These are phyloP conservation scores for Andrena bicolor DNA, from an alignment of 2,888 invertebrate genomes.

Conservation along the genomic window DNA sequence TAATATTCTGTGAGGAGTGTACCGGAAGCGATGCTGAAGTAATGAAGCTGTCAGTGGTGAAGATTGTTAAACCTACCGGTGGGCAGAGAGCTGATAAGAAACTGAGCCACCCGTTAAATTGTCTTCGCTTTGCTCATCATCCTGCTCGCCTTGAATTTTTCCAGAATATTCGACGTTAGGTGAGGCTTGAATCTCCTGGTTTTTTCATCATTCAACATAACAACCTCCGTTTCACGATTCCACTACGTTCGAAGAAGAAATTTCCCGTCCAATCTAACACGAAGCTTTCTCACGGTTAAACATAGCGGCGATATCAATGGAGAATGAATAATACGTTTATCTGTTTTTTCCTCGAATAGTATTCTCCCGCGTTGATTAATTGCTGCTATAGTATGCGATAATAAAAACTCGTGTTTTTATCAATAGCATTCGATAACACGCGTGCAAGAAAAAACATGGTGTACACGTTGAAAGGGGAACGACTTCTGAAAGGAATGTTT, in stretches of 20 bases:
- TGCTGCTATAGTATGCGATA: slow-evolving; percentile 17
- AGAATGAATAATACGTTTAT: slow-evolving; percentile 28
- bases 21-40: slow-evolving; percentile 59
- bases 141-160: slow-evolving; percentile 40
- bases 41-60: slow-evolving; percentile 59
- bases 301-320: background rate
- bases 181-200: background rate
- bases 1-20: slow-evolving; percentile 47
- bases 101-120: slow-evolving; percentile 44
- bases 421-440: slow-evolving; percentile 32
- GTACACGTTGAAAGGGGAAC: background rate
- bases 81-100: slow-evolving; percentile 52
- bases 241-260: too few relatives aligned
- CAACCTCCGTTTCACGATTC: background rate
- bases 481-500: background rate
- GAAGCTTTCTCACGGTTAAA: slow-evolving; percentile 11
- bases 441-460: slow-evolving; percentile 9
- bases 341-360: slow-evolving; percentile 17
- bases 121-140: slow-evolving; percentile 40
- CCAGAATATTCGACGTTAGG: background rate
- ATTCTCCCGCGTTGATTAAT: slow-evolving; percentile 57
- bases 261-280: too few relatives aligned
- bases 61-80: slow-evolving; percentile 56
- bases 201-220: too few relatives aligned
- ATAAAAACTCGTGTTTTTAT: slow-evolving; percentile 41